Evolutionary conservation across 2,888 invertebrate genomes (phyloP).

Genomic region (Hololepta plana): DNA sequence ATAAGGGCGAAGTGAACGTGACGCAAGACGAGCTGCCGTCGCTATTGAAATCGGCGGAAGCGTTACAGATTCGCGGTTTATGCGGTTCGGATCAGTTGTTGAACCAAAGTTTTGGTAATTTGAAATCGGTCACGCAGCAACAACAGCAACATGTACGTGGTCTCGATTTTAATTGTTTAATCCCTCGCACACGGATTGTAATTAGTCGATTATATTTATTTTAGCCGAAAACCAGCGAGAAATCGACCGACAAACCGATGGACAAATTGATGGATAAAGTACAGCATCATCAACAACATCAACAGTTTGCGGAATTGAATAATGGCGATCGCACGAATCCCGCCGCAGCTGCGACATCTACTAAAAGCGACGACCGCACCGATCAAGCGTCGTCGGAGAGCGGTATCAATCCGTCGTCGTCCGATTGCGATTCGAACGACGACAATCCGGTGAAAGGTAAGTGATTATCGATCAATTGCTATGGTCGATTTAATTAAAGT

Average conservation of each 20-base stretch:
- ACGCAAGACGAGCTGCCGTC: slow-evolving; percentile 69
- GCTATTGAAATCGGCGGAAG: slow-evolving; percentile 67
- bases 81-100: slow-evolving; percentile 28
- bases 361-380: slow-evolving; percentile 7
- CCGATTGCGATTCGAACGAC: slow-evolving; percentile 26
- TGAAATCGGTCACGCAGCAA: slow-evolving; percentile 15
- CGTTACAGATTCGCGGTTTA: slow-evolving; percentile 61
- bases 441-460: no score
- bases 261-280: no score
- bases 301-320: slow-evolving; percentile 10
- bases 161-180: no score
- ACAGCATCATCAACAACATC: slow-evolving; percentile 16
- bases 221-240: background rate
- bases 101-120: slow-evolving; percentile 22
- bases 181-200: background rate
- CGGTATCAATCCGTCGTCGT: slow-evolving; percentile 21
- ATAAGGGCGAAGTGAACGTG: slow-evolving; percentile 76
- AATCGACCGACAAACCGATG: no score
- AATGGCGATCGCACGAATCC: background rate
- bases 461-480: slow-evolving; percentile 15
- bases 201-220: background rate
- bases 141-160: background rate
- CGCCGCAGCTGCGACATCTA: slow-evolving; percentile 18
- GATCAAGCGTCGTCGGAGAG: slow-evolving; percentile 16
- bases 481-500: background rate